Conservation (phyloP, 2,888 invertebrate genomes). For the Drosophila parthenogenetica region DNA sequence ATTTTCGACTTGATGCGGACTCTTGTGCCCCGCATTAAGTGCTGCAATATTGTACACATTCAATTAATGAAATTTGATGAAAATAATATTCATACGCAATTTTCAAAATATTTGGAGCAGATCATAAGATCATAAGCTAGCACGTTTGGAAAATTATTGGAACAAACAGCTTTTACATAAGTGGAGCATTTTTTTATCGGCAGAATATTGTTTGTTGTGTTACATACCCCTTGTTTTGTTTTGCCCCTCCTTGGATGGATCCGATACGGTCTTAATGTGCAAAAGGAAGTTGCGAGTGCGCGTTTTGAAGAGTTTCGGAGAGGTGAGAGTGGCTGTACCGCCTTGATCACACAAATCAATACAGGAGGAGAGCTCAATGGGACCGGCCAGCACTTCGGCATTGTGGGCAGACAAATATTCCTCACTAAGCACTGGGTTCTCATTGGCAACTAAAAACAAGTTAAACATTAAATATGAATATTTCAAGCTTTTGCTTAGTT, state of each 20-base stretch:
- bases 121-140: too few relatives aligned
- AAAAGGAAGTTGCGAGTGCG: constrained; percentile 92
- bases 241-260: constrained; percentile 88
- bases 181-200: too few relatives aligned
- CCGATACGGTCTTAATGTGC: constrained; percentile 90
- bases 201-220: not conserved
- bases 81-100: too few relatives aligned
- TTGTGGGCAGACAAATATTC: constrained; percentile 95
- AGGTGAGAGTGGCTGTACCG: constrained; percentile 94
- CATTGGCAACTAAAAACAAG: constrained; percentile 83
- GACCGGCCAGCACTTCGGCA: constrained; percentile 96
- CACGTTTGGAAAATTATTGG: not conserved
- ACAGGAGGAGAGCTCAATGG: constrained; percentile 92
- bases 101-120: too few relatives aligned
- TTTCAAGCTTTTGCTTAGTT: not conserved
- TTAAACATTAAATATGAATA: not conserved
- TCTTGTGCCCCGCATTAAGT: constrained; percentile 30
- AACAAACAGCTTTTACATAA: not conserved
- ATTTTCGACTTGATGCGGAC: constrained; percentile 47
- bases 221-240: constrained; percentile 84
- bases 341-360: constrained; percentile 94
- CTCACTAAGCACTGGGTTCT: constrained; percentile 91
- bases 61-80: not conserved
- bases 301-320: constrained; percentile 92
- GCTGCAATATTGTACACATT: constrained; percentile 39